A percentile compares a stretch with the other conserved stretches of the same genome.
Evolutionary conservation across 2,113 vertebrate genomes (phyloP).

Genomic region (Pterocles burchelli): DNA sequence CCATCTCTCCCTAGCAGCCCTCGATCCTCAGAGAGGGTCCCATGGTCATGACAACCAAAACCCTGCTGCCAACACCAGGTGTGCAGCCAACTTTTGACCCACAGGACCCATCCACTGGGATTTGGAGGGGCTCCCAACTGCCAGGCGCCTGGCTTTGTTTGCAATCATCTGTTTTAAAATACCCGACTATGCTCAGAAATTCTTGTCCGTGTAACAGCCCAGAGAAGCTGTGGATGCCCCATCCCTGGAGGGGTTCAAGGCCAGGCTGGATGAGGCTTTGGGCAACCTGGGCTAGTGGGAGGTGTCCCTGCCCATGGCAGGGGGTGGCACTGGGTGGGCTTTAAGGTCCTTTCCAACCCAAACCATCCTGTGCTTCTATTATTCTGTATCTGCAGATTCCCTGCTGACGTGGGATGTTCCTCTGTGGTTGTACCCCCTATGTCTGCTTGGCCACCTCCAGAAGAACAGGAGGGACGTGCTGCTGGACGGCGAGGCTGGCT

Average conservation of each 20-base stretch:
- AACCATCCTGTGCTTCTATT: too few relatives aligned
- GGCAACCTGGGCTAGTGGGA: too few relatives aligned
- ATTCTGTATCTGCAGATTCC: background rate
- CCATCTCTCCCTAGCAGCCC: background rate
- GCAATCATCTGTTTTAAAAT: background rate
- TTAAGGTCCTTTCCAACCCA: too few relatives aligned
- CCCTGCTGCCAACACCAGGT: background rate
- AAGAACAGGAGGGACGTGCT: background rate
- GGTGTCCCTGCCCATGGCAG: too few relatives aligned
- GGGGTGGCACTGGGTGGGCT: too few relatives aligned
- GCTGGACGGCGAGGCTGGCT: background rate
- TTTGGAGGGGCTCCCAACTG: fast-evolving
- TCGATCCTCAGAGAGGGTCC: background rate
- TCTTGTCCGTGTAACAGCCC: background rate
- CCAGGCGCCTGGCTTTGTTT: background rate
- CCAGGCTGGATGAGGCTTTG: too few relatives aligned
- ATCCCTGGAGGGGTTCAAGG: too few relatives aligned
- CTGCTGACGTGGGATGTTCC: fast-evolving
- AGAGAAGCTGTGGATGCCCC: too few relatives aligned
- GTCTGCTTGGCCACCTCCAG: background rate
- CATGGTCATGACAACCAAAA: too few relatives aligned
- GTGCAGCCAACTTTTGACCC: background rate
- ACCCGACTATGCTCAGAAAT: background rate
- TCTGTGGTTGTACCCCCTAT: fast-evolving
- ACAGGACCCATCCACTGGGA: background rate